Conservation (phyloP, 2,888 invertebrate species). For the Lepidonotus clava region DNA sequence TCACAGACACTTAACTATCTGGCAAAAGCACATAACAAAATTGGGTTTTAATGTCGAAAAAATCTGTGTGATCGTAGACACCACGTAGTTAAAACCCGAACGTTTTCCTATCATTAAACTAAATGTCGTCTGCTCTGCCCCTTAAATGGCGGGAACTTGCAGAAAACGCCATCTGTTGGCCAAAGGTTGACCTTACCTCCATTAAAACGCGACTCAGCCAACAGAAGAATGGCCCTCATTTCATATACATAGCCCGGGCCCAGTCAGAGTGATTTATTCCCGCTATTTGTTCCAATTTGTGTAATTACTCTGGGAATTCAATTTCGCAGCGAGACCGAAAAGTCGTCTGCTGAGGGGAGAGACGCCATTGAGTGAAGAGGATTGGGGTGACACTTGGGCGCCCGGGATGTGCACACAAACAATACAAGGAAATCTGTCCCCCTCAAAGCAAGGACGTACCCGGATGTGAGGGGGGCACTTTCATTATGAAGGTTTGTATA, state of each 20-base stretch:
- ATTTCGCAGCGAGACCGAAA: background rate
- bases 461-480: no score
- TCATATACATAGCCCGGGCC: constrained; percentile 18
- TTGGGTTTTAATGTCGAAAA: no score
- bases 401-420: background rate
- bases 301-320: constrained; percentile 49
- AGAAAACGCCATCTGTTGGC: constrained; percentile 25
- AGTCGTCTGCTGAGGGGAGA: background rate
- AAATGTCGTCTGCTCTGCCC: background rate
- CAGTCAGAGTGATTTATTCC: constrained; percentile 41
- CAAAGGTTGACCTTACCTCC: background rate
- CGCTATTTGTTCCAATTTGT: constrained; percentile 51
- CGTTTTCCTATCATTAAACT: background rate
- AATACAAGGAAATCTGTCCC: background rate
- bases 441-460: no score
- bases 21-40: no score
- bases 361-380: background rate
- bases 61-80: no score
- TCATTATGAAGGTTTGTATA: no score
- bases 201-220: background rate
- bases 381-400: background rate
- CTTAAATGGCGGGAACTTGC: background rate
- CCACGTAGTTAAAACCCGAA: no score
- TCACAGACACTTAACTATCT: no score
- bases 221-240: background rate